These are phyloP conservation scores for Zaprionus kolodkinae DNA, from an alignment of 1,140 invertebrate genomes.

Conservation along the genomic window DNA sequence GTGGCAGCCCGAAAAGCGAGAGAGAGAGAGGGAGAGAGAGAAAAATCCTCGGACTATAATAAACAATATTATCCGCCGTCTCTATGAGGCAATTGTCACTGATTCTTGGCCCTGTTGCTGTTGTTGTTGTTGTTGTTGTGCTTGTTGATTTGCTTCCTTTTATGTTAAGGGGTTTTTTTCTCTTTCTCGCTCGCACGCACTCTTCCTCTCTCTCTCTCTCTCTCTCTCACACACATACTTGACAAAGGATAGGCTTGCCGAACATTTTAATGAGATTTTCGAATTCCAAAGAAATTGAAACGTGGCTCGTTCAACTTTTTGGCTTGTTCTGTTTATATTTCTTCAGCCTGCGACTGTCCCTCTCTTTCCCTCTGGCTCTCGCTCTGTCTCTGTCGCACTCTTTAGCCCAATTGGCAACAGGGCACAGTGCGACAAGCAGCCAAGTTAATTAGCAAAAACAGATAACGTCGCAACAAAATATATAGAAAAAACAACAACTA, in stretches of 20 bases:
- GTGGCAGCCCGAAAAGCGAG: not conserved
- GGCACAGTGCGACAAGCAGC: conserved; percentile 58
- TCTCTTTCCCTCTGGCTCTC: conserved; percentile 13
- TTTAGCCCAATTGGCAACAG: not conserved
- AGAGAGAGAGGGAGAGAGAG: not conserved
- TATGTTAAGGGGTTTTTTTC: conserved; percentile 11
- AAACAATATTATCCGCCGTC: conserved; percentile 14
- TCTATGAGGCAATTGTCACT: conserved; percentile 34
- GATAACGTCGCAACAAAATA: conserved; percentile 73
- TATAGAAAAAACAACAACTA: conserved; percentile 31
- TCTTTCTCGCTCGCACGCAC: not conserved
- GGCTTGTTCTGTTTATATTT: conserved; percentile 17
- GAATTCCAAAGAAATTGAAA: conserved; percentile 72
- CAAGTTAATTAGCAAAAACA: conserved; percentile 81
- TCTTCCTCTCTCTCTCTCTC: not conserved
- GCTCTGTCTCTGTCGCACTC: not conserved
- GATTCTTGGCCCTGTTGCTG: not conserved
- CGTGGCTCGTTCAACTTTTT: conserved; percentile 49
- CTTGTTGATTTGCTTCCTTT: conserved; percentile 22
- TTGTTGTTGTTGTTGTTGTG: conserved; percentile 2
- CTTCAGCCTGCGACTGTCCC: not conserved
- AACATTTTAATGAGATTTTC: conserved; percentile 78
- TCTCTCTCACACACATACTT: not conserved
- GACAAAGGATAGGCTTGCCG: conserved; percentile 32
- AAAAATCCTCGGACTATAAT: conserved; percentile 21